Conservation (phyloP, 2,113 vertebrate species). For the Lutjanus erythropterus region DNA sequence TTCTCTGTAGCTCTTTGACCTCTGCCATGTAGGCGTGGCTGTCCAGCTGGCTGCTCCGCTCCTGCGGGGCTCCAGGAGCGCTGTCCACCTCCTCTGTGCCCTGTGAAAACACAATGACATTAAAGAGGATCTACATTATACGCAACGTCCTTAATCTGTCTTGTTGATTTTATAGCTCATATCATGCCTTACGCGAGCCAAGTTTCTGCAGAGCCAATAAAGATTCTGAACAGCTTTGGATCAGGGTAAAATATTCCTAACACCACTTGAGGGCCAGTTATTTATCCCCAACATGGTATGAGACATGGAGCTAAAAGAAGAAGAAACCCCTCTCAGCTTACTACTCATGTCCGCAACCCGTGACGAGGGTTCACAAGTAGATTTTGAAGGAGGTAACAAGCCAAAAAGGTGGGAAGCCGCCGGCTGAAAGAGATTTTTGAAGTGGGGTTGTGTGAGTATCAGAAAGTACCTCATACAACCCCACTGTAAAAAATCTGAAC, state of each 20-base stretch:
- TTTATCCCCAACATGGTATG: background rate
- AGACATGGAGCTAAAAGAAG: background rate
- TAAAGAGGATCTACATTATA: background rate
- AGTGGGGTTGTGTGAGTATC: too few species aligned
- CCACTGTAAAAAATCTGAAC: too few species aligned
- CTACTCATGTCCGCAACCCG: background rate
- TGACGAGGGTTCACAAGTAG: background rate
- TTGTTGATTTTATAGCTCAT: background rate
- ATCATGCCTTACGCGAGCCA: background rate
- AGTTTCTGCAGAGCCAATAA: background rate
- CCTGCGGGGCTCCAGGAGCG: constrained; percentile 92
- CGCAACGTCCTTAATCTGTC: background rate
- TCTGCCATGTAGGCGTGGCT: constrained; percentile 81
- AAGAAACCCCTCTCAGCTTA: background rate
- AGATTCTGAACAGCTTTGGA: background rate
- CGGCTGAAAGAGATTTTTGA: background rate
- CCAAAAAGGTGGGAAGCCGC: background rate
- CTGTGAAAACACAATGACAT: constrained; percentile 70
- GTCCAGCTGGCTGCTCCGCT: constrained; percentile 79
- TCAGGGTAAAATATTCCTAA: background rate
- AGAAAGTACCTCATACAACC: too few species aligned
- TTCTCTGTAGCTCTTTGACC: constrained; percentile 87
- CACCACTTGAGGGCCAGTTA: background rate
- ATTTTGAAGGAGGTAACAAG: background rate
- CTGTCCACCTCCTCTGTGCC: constrained; percentile 82